These are phyloP conservation scores for Darwinula stevensoni DNA, from an alignment of 2,888 invertebrate genomes.

Conservation along the genomic window DNA sequence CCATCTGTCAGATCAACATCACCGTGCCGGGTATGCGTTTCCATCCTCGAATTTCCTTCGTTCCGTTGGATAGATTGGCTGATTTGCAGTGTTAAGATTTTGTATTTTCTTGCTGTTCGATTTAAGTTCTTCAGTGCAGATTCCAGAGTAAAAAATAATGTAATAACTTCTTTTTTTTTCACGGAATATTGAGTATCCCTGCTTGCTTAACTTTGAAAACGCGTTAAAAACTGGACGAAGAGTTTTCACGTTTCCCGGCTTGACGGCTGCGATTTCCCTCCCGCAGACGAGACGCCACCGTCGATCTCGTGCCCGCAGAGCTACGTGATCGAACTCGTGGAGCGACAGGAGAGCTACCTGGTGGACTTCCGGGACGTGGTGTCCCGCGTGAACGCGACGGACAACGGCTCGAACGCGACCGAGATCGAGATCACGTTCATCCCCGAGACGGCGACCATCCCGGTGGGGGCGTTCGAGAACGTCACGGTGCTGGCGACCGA, in stretches of 20 bases:
- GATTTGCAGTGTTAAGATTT: too few species aligned
- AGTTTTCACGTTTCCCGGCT: too few species aligned
- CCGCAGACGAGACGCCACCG: constrained; percentile 55
- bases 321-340: constrained; percentile 68
- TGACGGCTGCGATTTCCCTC: too few species aligned
- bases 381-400: constrained; percentile 49
- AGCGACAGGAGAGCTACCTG: constrained; percentile 59
- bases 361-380: constrained; percentile 75
- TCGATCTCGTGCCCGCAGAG: constrained; percentile 69
- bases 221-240: too few species aligned
- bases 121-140: background rate
- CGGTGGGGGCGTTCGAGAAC: constrained; percentile 51
- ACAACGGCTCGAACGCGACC: constrained; percentile 14
- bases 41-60: background rate
- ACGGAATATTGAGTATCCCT: too few species aligned
- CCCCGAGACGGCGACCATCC: constrained; percentile 53
- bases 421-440: constrained; percentile 30
- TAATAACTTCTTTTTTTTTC: too few species aligned
- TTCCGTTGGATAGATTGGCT: background rate
- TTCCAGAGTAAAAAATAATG: too few species aligned
- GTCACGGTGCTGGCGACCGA: constrained; percentile 69
- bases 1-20: constrained; percentile 83
- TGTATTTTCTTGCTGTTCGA: background rate
- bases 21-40: constrained; percentile 35
- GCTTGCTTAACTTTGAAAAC: too few species aligned